These are phyloP conservation scores for Riparia riparia DNA, from an alignment of 2,113 vertebrate genomes.

Conservation along the genomic window DNA sequence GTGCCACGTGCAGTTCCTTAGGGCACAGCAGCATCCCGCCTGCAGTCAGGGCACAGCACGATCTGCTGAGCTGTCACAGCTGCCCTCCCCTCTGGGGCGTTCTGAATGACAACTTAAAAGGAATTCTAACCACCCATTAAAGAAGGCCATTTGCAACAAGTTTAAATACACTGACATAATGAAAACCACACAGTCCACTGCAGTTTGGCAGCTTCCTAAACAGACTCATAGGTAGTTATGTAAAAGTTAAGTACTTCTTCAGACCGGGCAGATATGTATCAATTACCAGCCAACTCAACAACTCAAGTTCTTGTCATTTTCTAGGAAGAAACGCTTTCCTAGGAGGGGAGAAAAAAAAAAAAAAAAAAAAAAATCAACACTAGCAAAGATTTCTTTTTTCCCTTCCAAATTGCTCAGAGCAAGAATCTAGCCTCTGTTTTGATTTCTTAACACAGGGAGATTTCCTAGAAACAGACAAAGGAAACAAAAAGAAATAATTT, in stretches of 20 bases:
- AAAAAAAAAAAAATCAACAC: not conserved
- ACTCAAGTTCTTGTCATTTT: not conserved
- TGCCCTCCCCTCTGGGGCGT: not conserved
- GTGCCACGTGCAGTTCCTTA: not conserved
- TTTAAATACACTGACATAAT: not conserved
- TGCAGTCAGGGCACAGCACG: not conserved
- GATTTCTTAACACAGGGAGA: not conserved
- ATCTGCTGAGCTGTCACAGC: not conserved
- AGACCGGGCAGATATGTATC: not conserved
- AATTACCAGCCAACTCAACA: constrained; percentile 27
- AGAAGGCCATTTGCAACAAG: not conserved
- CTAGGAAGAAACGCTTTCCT: not conserved
- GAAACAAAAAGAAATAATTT: not conserved
- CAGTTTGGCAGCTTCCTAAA: not conserved
- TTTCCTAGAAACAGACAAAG: not conserved
- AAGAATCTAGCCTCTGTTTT: not conserved
- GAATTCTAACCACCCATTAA: not conserved
- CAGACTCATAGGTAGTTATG: not conserved
- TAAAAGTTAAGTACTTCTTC: constrained; percentile 49
- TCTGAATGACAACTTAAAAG: not conserved
- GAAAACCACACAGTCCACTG: not conserved
- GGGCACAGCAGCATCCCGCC: not conserved
- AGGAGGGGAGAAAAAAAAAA: not conserved
- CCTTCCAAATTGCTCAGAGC: not conserved
- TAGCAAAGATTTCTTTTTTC: not conserved